These are phyloP conservation scores for Zaprionus obscuricornis DNA, from an alignment of 2,888 invertebrate genomes.

Conservation along the genomic window DNA sequence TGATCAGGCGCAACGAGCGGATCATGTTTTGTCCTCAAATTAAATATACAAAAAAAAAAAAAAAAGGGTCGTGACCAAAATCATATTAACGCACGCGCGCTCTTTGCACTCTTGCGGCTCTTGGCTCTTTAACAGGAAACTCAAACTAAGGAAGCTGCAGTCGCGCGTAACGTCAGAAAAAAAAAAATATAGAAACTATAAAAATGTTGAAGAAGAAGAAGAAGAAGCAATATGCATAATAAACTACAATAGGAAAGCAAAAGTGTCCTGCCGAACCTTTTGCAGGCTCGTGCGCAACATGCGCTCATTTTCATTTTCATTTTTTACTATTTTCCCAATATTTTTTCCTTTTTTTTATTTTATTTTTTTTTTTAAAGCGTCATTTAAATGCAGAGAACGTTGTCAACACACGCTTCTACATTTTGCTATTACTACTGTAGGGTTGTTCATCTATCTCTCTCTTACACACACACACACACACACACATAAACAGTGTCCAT, in stretches of 20 bases:
- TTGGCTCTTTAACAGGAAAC: conserved; percentile 17
- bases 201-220: not conserved
- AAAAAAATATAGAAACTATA: no score
- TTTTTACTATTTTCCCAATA: conserved; percentile 1
- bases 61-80: conserved; percentile 70
- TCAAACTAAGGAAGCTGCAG: conserved; percentile 3
- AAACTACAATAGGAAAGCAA: conserved; percentile 69
- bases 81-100: conserved; percentile 71
- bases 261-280: conserved; percentile 53
- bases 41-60: no score
- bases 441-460: no score
- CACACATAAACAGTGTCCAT: no score
- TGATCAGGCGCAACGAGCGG: no score
- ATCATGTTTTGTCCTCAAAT: no score
- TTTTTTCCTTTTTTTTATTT: not conserved
- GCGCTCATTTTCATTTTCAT: conserved; percentile 43
- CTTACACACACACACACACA: no score
- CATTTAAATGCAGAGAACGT: conserved; percentile 74
- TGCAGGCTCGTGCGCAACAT: conserved; percentile 64
- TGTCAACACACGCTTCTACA: not conserved
- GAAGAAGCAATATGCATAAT: conserved; percentile 16
- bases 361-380: conserved; percentile 49
- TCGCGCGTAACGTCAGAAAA: conserved; percentile 8
- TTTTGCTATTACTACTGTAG: not conserved
- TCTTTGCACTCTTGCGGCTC: conserved; percentile 67